A percentile compares a stretch with the other conserved stretches of the same genome.
Conservation (phyloP, 1,140 invertebrate species). For the Drosophila bocki region DNA sequence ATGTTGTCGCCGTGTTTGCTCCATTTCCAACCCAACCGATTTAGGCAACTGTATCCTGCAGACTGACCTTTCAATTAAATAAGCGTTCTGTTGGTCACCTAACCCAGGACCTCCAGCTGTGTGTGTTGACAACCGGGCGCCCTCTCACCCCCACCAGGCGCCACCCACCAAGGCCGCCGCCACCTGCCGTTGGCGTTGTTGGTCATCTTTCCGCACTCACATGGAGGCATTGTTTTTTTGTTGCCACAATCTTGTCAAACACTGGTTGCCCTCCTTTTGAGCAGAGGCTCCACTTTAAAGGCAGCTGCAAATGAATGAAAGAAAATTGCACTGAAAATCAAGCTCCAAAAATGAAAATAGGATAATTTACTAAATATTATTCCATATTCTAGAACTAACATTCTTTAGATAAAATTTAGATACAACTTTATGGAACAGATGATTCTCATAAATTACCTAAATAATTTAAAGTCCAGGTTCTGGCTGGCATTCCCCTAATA, state of each 20-base stretch:
- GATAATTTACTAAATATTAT: background rate
- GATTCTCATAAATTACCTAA: background rate
- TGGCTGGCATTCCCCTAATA: no score
- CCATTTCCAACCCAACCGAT: slow-evolving; percentile 10
- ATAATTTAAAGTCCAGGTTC: no score
- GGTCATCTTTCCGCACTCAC: slow-evolving; percentile 40
- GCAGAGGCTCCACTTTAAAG: background rate
- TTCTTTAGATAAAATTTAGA: background rate
- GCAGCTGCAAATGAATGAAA: background rate
- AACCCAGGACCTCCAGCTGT: slow-evolving; percentile 23
- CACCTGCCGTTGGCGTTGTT: slow-evolving; percentile 34
- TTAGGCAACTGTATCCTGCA: slow-evolving; percentile 28
- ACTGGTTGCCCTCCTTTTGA: slow-evolving; percentile 14
- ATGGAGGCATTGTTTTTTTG: slow-evolving; percentile 10
- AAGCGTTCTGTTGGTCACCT: slow-evolving; percentile 41
- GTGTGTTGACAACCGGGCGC: slow-evolving; percentile 9
- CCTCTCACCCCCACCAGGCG: background rate
- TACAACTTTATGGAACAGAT: no score
- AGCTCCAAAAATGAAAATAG: background rate
- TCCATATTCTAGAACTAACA: background rate
- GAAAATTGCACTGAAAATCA: background rate
- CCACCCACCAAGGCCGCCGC: slow-evolving; percentile 20
- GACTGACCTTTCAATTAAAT: slow-evolving; percentile 49
- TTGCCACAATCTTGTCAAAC: slow-evolving; percentile 28
- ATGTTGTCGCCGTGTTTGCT: slow-evolving; percentile 1